Base-by-base conservation (phyloP, 2,888 invertebrate genomes). In the Charanyca ferruginea region DNA sequence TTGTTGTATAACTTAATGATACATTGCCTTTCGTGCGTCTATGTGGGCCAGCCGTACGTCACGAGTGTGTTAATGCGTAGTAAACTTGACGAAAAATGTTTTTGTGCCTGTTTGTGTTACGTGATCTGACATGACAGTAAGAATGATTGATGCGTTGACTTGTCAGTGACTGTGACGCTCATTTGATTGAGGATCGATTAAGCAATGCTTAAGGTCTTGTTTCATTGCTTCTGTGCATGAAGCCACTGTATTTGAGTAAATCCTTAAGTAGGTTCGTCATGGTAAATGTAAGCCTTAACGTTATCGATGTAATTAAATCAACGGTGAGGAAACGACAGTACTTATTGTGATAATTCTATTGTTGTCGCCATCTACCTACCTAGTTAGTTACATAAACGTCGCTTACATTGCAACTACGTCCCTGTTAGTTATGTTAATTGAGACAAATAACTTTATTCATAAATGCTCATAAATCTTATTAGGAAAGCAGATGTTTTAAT, bases 1-100 rank as follows among this genome's bases (percentile, higher is more conserved):
- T 76, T 63, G 61, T 78, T 79, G 71, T 75, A 72, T 75, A 75
- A 81, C 53, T 55, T 51, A 49, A 57, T 69, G 67, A 69, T 69
- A 47, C 44, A 64, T 66, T 61, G n/a, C 61, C 20, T n/a, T 57
- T 67, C 57, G 35, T 57, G 47, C 45, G 32, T 49, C 20, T 54
- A 77, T 69, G 23, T 73, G 63, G 79, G 69, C 42, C 54, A 58
- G 6, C 8, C 23, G 32, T 60, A 11, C 61, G 48, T 76, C 49
- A 77, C 13, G 44, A 48, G 23, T 47, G 23, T 23, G 22, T 41
- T 45, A n/a, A 18, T 45, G 35, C 28, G 32, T 49, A 23, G 38
- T 59, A 53, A 41, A 61, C 48, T 57, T 44, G 35, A 28, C 28
- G 45, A 62, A 67, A 65, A 57, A 42, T 28, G 7, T 38, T 74